These are phyloP conservation scores for Orius insidiosus DNA, from an alignment of 1,140 invertebrate species.

Conservation along the genomic window DNA sequence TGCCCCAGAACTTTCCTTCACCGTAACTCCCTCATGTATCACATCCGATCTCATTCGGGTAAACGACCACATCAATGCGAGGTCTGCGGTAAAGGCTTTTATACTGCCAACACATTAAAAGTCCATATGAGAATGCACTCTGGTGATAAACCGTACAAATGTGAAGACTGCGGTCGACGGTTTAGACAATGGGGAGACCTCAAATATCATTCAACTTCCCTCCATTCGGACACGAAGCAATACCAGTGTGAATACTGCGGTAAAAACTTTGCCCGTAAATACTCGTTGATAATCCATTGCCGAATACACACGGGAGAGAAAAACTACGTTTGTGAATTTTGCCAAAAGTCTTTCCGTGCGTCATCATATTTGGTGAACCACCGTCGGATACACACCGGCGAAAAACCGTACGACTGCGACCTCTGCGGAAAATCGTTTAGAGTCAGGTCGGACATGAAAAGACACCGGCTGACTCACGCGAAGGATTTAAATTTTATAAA, in stretches of 20 bases:
- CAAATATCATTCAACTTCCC: slow-evolving; percentile 71
- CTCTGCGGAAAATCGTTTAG: slow-evolving; percentile 37
- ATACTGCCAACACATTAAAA: slow-evolving; percentile 48
- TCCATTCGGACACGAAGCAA: slow-evolving; percentile 63
- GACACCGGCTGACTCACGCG: slow-evolving; percentile 64
- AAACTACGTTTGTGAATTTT: slow-evolving; percentile 76
- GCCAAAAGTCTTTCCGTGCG: slow-evolving; percentile 64
- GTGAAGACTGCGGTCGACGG: slow-evolving; percentile 54
- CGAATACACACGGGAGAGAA: slow-evolving; percentile 78
- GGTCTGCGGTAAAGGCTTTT: slow-evolving; percentile 65
- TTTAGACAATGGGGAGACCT: slow-evolving; percentile 78
- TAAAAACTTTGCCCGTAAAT: slow-evolving; percentile 84
- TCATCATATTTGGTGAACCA: slow-evolving; percentile 74
- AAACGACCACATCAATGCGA: slow-evolving; percentile 61
- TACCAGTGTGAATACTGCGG: slow-evolving; percentile 83
- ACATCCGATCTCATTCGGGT: slow-evolving; percentile 59
- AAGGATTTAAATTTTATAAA: slow-evolving; percentile 24
- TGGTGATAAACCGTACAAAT: slow-evolving; percentile 63
- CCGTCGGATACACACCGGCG: slow-evolving; percentile 76
- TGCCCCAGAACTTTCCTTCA: slow-evolving; percentile 61
- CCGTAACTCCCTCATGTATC: slow-evolving; percentile 66
- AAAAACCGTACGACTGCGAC: slow-evolving; percentile 50
- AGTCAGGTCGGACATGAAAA: slow-evolving; percentile 67
- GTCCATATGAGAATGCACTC: slow-evolving; percentile 57
- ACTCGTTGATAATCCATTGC: slow-evolving; percentile 72